phyloP scores from a whole-genome alignment of 2,113 vertebrate genomes.

The Vulpes ferrilata region DNA sequence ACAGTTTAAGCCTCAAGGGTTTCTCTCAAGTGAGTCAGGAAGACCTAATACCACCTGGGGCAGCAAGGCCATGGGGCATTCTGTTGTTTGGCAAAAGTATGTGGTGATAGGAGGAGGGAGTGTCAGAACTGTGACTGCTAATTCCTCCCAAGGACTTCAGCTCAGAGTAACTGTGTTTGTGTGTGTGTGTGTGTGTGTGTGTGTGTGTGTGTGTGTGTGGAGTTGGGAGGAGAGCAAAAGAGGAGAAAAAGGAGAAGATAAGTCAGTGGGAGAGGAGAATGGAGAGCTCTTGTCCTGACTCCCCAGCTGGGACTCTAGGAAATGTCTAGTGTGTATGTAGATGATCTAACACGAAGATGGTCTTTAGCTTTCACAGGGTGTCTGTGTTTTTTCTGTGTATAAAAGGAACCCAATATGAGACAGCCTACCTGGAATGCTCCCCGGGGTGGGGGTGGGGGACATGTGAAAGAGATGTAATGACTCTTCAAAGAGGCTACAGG shows the following conservation, averaged over 20 bases:
- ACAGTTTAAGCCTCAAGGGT: background rate
- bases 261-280: background rate
- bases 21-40: background rate
- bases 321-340: background rate
- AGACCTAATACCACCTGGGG: background rate
- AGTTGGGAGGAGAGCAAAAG: background rate
- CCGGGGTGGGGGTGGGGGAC: background rate
- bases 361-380: background rate
- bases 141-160: background rate
- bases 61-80: background rate
- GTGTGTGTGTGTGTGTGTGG: background rate
- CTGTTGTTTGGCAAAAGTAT: background rate
- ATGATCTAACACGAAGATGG: background rate
- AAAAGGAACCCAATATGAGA: background rate
- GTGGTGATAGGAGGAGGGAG: background rate
- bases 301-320: background rate
- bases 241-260: background rate
- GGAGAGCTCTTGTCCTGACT: background rate
- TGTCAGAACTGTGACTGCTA: background rate
- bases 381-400: background rate
- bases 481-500: background rate
- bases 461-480: background rate
- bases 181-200: background rate
- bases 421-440: background rate
- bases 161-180: background rate